Base-by-base conservation (phyloP, 2,113 vertebrate species). In the Chloroceryle aenea region DNA sequence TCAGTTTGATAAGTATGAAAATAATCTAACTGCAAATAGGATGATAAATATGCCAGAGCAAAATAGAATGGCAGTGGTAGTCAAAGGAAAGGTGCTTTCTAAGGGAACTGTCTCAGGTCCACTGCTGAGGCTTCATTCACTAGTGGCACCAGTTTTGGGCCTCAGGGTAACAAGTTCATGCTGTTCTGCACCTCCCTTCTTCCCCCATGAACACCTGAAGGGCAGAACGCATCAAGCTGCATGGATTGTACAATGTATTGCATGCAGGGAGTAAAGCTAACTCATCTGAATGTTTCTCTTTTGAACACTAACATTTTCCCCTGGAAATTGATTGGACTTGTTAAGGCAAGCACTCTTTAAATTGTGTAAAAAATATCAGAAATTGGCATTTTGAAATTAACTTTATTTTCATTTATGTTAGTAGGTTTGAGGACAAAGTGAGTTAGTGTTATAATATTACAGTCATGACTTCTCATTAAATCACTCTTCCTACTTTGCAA, bases 191-290 rank as follows among this genome's bases (percentile, higher is more conserved):
- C 23, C 8, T 82, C 32, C 38, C 3, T 74, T 52, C 76, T 61
- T 2, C 25, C 11, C 5, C 45, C 47, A 8, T 22, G 36, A 56
- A 8, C 18, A 30, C 23, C n/a, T 45, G 10, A 6, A 15, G 1
- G 12, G 26, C 59, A 84, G 68, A 89, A 59, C 0, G 0, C 36
- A 7, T 13, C 0, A 3, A 6, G 0, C 43, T 20, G 42, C 45
- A 23, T 14, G 40, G n/a, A 38, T 2, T 78, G 3, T 53, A 17
- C 5, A 1, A 66, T 26, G 13, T 62, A 9, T 10, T 74, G 6
- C 13, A 11, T 8, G 17, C n/a, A 48, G 9, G 10, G 14, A 58
- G 10, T 58, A 59, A 80, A 18, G 34, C 6, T 63, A 77, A 47
- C 3, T 3, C 22, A 59, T 68, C 47, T n/a, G 17, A 63, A 32